These are phyloP conservation scores for Drosophila burlai DNA, from an alignment of 1,140 invertebrate genomes.

Conservation along the genomic window DNA sequence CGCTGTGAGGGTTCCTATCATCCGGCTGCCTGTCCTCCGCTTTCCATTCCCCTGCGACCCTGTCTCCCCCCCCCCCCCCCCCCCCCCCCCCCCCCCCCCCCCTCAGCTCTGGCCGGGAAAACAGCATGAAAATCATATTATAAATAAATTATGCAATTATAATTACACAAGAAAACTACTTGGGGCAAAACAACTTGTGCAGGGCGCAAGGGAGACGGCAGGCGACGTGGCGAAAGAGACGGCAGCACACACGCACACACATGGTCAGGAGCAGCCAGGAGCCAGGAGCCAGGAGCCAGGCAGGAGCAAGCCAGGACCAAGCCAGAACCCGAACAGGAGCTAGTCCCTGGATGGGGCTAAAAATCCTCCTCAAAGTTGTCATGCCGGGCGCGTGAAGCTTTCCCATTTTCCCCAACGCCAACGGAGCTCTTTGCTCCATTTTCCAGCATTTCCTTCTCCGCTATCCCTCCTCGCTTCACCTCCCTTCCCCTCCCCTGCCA, in stretches of 20 bases:
- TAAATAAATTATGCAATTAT: conserved; percentile 84
- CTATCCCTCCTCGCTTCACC: neutral
- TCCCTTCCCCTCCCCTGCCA: neutral
- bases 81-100: neutral
- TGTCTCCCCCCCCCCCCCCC: no score
- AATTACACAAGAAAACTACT: conserved; percentile 84
- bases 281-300: no score
- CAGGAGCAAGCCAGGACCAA: neutral
- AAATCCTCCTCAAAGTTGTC: conserved; percentile 78
- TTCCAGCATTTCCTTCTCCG: conserved; percentile 5
- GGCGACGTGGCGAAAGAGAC: neutral
- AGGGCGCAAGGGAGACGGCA: conserved; percentile 1
- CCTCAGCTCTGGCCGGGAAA: conserved; percentile 45
- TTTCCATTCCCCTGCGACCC: neutral
- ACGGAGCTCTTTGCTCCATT: conserved; percentile 4
- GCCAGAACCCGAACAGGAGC: conserved; percentile 23
- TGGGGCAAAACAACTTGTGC: conserved; percentile 75
- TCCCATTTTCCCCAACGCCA: conserved; percentile 8
- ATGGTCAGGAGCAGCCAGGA: conserved; percentile 12
- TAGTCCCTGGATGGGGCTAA: conserved; percentile 52
- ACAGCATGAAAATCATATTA: conserved; percentile 83
- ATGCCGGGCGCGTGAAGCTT: conserved; percentile 62
- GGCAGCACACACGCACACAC: conserved; percentile 24
- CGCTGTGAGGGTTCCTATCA: conserved; percentile 36
- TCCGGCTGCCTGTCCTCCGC: neutral